Base-by-base conservation (phyloP, 2,797 vertebrate species). In the Galago senegalensis region DNA sequence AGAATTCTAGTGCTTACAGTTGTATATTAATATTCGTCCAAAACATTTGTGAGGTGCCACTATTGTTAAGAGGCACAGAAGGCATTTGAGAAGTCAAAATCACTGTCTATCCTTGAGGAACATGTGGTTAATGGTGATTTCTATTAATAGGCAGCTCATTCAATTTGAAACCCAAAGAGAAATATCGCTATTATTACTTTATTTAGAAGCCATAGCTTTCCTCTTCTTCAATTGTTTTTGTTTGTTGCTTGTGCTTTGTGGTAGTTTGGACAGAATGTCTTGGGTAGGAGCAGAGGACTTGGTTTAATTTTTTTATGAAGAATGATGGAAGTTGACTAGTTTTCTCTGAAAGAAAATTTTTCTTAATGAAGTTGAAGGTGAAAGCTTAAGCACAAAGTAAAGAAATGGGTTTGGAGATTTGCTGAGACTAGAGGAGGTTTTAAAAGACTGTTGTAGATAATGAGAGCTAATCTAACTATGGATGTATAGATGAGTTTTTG, bases 401-500 rank as follows among this genome's bases (percentile, higher is more conserved):
- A 87, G 27, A n/a, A 3, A 21, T 46, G 8, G 18, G 23, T 65
- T 87, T 79, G 40, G 12, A 84, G 13, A 37, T 77, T 46, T 80
- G 25, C n/a, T 25, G 3, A 87, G 5, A 31, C 3, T n/a, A 65
- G 10, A 82, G 17, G 11, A 27, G 3, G 2, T 83, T 89, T 89
- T 21, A n/a, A 93, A 91, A 29, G 2, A 10, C 2, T 29, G 8
- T n/a, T 77, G 14, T 13, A 67, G 13, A 21, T 61, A 40, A 14
- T 43, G 18, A 21, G 12, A 88, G 16, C 91, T 40, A 58, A 88
- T 0, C 29, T 29, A 2, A n/a, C 25, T n/a, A 7, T 5, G 18
- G 20, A 63, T 23, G 0, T 10, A 63, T 0, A 27, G 8, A 61
- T 5, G 27, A 6, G 1, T 69, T 69, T 1, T 18, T 37, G 8